These are phyloP conservation scores for Crotalus tigris DNA, from an alignment of 2,113 vertebrate genomes.

Conservation along the genomic window DNA sequence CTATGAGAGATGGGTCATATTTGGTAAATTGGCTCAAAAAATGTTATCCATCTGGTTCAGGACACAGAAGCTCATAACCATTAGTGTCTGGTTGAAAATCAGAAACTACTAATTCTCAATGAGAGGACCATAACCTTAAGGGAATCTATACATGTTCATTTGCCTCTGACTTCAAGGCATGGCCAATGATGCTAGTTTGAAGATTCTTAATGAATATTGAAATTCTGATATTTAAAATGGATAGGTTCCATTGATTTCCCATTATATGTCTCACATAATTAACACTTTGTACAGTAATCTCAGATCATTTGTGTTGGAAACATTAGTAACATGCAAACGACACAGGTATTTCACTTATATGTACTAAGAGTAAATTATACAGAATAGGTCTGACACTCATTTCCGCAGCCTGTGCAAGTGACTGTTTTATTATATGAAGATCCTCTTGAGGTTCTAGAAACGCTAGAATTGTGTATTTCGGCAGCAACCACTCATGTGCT, in stretches of 20 bases:
- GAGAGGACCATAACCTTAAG: background rate
- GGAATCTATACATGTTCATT: background rate
- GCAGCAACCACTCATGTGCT: constrained; percentile 58
- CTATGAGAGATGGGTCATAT: background rate
- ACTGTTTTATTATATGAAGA: background rate
- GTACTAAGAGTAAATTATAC: constrained; percentile 8
- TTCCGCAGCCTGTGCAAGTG: background rate
- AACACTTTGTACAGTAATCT: background rate
- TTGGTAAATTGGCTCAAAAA: background rate
- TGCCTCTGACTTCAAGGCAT: background rate
- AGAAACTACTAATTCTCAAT: background rate
- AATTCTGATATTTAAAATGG: background rate
- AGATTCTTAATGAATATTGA: background rate
- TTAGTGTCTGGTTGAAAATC: background rate
- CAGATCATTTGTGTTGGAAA: background rate
- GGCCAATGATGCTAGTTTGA: background rate
- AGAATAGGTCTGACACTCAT: background rate
- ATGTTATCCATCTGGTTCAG: background rate
- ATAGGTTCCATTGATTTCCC: background rate
- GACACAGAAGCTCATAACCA: background rate
- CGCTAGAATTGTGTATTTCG: constrained; percentile 32
- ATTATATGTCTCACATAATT: background rate
- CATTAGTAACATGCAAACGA: accelerated
- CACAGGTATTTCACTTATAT: background rate
- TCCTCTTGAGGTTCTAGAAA: constrained; percentile 30